Evolutionary conservation across 2,113 vertebrate species (phyloP).

Genomic region (Mionectes macconnelli): DNA sequence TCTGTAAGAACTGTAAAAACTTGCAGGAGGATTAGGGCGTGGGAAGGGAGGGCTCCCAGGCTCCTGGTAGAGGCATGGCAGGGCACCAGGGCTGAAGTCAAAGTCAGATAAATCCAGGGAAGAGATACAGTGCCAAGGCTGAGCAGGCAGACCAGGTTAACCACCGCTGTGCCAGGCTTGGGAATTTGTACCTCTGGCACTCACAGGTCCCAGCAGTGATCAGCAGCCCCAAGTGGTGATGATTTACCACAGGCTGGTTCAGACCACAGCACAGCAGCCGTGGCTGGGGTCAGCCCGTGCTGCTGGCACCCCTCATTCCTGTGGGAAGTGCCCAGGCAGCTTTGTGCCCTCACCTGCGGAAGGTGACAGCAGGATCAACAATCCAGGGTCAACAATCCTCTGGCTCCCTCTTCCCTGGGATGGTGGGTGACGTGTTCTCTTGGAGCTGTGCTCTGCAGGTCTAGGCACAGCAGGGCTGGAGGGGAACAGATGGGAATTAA

Average conservation of each 20-base stretch:
- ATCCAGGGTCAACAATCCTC: too few relatives aligned
- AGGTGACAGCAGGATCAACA: background rate
- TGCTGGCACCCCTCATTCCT: background rate
- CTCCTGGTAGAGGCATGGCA: background rate
- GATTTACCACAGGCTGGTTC: background rate
- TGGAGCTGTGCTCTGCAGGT: background rate
- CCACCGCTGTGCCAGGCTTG: background rate
- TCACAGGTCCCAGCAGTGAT: background rate
- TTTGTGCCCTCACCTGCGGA: background rate
- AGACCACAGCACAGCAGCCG: background rate
- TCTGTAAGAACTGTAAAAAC: background rate
- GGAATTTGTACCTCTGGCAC: background rate
- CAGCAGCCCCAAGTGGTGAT: background rate
- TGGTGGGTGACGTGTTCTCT: fast-evolving
- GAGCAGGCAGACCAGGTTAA: background rate
- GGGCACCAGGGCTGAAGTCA: background rate
- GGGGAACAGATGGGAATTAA: slow-evolving; percentile 11
- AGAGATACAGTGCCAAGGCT: background rate
- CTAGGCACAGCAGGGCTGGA: background rate
- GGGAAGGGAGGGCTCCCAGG: background rate
- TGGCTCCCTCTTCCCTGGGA: background rate
- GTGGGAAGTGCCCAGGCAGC: background rate
- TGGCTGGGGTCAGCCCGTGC: fast-evolving
- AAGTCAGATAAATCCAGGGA: background rate
- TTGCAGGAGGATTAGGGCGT: background rate